These are phyloP conservation scores for Charina bottae DNA, from an alignment of 2,113 vertebrate species.

Conservation along the genomic window DNA sequence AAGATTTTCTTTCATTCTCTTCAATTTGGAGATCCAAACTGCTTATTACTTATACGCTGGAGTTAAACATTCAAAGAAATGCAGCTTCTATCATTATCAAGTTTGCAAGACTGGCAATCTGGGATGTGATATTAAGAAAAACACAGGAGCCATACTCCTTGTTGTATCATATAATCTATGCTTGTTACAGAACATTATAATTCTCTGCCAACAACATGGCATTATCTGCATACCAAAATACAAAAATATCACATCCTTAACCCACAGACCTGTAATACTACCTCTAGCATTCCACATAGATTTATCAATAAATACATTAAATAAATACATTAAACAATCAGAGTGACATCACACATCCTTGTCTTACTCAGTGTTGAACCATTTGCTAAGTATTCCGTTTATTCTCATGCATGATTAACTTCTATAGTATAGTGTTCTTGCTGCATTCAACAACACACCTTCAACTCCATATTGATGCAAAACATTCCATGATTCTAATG, in stretches of 20 bases:
- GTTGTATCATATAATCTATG: background rate
- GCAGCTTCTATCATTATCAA: background rate
- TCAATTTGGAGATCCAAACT: background rate
- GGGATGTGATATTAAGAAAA: background rate
- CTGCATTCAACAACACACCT: background rate
- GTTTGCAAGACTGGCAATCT: background rate
- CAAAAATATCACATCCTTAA: background rate
- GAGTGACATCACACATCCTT: background rate
- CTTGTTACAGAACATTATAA: background rate
- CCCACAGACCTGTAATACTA: background rate
- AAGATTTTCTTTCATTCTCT: background rate
- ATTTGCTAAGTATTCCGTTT: background rate
- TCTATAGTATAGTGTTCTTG: background rate
- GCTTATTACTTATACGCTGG: background rate
- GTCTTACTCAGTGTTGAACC: background rate
- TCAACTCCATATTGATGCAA: background rate
- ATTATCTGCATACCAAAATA: background rate
- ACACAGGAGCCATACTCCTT: background rate
- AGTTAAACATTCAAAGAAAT: background rate
- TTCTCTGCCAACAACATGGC: background rate
- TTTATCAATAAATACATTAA: background rate
- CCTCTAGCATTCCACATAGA: background rate
- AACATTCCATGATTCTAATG: background rate
- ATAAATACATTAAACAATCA: background rate
- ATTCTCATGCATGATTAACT: background rate